Evolutionary conservation across 2,113 vertebrate species (phyloP).

Genomic region (Porphyrio hochstetteri): DNA sequence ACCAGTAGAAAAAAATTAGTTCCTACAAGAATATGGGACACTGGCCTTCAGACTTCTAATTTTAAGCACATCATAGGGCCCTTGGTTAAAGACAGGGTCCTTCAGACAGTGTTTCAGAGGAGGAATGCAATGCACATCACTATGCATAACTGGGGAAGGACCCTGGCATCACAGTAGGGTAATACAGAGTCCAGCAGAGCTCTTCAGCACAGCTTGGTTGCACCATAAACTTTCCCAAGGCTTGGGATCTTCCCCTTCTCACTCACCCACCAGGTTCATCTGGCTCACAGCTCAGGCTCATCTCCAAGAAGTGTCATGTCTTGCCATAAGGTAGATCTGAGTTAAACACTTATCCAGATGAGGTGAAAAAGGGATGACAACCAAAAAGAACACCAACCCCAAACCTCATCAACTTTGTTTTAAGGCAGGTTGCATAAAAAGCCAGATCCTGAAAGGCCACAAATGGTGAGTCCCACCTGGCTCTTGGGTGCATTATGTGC

Average conservation of each 20-base stretch:
- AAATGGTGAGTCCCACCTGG: neutral
- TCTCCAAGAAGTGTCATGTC: neutral
- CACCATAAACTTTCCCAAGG: neutral
- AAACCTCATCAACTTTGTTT: neutral
- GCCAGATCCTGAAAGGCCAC: neutral
- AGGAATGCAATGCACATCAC: neutral
- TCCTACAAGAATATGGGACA: neutral
- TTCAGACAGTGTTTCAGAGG: neutral
- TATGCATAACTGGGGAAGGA: neutral
- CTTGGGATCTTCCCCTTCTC: neutral
- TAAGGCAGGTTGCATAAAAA: accelerated
- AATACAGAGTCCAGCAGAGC: neutral
- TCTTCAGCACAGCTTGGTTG: neutral
- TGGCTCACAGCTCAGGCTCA: neutral
- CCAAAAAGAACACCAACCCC: neutral
- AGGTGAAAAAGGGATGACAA: neutral
- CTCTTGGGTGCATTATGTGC: neutral
- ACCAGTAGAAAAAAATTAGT: neutral
- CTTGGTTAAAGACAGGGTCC: neutral
- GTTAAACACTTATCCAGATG: neutral
- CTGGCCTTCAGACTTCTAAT: neutral
- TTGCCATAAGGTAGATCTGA: neutral
- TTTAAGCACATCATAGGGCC: neutral
- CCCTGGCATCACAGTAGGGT: neutral
- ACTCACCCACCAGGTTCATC: neutral